Evolutionary conservation across 2,888 invertebrate species (phyloP).

Genomic region (Melikaiella ostensackeni): DNA sequence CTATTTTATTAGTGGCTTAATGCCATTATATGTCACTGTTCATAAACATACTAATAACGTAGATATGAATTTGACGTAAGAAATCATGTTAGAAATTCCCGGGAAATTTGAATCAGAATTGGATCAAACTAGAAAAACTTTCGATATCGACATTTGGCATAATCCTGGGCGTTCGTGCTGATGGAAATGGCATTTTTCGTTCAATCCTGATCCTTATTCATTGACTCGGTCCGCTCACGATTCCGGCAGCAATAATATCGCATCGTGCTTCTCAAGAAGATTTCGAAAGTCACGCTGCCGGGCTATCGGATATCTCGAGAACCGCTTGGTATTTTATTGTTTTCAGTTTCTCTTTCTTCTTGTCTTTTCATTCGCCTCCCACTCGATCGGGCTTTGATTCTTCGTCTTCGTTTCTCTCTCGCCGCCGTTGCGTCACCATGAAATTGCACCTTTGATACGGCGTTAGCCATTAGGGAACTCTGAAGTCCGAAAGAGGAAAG

Average conservation of each 20-base stretch:
- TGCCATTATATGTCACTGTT: too few relatives aligned
- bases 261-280: conserved; percentile 62
- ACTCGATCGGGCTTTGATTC: conserved; percentile 17
- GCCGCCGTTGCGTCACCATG: conserved; percentile 53
- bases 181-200: conserved; percentile 10
- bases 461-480: conserved; percentile 35
- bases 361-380: conserved; percentile 40
- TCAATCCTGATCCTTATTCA: conserved; percentile 15
- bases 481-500: conserved; percentile 35
- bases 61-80: too few relatives aligned
- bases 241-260: conserved; percentile 52
- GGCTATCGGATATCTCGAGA: conserved; percentile 54
- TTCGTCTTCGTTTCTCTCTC: neutral
- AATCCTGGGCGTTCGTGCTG: conserved; percentile 1
- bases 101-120: neutral
- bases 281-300: conserved; percentile 66
- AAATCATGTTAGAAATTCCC: neutral
- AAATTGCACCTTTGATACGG: conserved; percentile 54
- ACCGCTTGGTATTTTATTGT: conserved; percentile 64
- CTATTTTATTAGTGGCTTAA: too few relatives aligned
- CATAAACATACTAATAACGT: too few relatives aligned
- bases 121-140: conserved; percentile 4
- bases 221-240: conserved; percentile 48
- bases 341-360: conserved; percentile 49
- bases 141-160: neutral